phyloP scores from a whole-genome alignment of 2,113 vertebrate species.

The Cavia porcellus region DNA sequence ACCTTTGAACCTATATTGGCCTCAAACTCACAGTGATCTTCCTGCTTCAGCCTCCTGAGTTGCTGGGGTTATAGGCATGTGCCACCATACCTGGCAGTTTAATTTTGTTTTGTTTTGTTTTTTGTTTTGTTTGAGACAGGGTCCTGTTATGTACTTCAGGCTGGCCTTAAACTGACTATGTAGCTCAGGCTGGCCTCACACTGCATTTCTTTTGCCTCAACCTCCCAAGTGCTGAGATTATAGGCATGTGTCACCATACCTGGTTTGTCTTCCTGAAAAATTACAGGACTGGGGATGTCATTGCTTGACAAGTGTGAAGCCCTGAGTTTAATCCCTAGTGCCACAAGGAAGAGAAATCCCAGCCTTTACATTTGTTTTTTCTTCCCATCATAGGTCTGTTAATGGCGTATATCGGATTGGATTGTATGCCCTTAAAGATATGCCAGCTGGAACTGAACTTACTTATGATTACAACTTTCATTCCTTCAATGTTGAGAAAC shows the following conservation, averaged over 20 bases:
- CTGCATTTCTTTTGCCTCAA: neutral
- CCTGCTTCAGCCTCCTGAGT: neutral
- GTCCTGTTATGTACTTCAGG: neutral
- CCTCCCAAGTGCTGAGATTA: neutral
- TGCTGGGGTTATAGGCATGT: neutral
- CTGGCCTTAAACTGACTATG: neutral
- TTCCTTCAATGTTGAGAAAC: slow-evolving; percentile 98
- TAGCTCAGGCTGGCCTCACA: neutral
- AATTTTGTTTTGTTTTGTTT: too few species aligned
- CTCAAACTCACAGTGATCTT: neutral
- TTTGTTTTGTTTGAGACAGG: neutral
- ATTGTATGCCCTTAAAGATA: slow-evolving; percentile 96
- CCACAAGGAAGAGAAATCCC: neutral
- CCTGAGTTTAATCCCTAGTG: neutral
- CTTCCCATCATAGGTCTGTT: slow-evolving; percentile 92
- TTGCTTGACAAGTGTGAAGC: neutral
- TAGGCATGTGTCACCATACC: neutral
- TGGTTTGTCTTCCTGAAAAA: neutral
- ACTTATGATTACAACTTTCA: slow-evolving; percentile 99
- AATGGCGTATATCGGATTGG: slow-evolving; percentile 98
- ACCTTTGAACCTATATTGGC: neutral
- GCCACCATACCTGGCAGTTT: neutral
- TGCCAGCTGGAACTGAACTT: slow-evolving; percentile 95
- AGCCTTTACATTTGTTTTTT: slow-evolving; percentile 15
- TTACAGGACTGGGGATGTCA: neutral